Percentiles rank a stretch among this genome's conserved stretches.
Evolutionary conservation across 64 coral and sea anemone genomes (phyloP).

Genomic region (Montipora cactus): DNA sequence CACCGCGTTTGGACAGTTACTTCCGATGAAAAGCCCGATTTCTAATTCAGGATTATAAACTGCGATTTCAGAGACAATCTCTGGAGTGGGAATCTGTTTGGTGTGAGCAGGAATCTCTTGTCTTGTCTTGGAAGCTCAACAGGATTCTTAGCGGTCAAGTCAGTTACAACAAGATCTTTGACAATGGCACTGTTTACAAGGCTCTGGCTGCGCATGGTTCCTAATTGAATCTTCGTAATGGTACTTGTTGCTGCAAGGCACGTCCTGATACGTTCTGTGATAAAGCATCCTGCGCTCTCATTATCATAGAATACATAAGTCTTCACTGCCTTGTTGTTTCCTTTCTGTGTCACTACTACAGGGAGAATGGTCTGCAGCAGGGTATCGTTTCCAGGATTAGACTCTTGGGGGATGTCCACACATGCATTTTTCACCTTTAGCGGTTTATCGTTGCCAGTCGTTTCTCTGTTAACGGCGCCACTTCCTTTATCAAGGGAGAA

Average conservation of each 20-base stretch:
- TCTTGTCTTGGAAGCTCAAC: slow-evolving; percentile 55
- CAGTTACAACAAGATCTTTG: slow-evolving; percentile 56
- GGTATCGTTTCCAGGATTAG: background rate
- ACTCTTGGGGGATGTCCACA: slow-evolving; percentile 11
- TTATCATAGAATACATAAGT: slow-evolving; percentile 78
- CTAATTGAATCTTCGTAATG: slow-evolving; percentile 59
- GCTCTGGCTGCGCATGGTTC: slow-evolving; percentile 74
- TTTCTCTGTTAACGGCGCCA: slow-evolving; percentile 12
- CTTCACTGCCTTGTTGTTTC: slow-evolving; percentile 26
- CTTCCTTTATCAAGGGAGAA: slow-evolving; percentile 25
- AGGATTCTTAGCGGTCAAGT: slow-evolving; percentile 55
- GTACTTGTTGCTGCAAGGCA: slow-evolving; percentile 42
- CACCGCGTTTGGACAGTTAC: slow-evolving; percentile 75
- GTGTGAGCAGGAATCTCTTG: slow-evolving; percentile 65
- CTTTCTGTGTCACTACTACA: slow-evolving; percentile 57
- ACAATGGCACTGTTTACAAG: slow-evolving; percentile 49
- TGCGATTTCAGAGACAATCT: slow-evolving; percentile 51
- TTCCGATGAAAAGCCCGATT: slow-evolving; percentile 67
- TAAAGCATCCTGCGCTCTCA: slow-evolving; percentile 71
- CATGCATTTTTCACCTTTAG: slow-evolving; percentile 42
- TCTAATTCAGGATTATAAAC: slow-evolving; percentile 61
- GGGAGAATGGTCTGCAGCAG: slow-evolving; percentile 72
- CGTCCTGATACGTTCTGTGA: slow-evolving; percentile 65
- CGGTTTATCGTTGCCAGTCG: slow-evolving; percentile 22
- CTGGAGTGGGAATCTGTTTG: slow-evolving; percentile 70